phyloP scores from a whole-genome alignment of 2,113 vertebrate genomes.

The Daphoenositta chrysoptera region DNA sequence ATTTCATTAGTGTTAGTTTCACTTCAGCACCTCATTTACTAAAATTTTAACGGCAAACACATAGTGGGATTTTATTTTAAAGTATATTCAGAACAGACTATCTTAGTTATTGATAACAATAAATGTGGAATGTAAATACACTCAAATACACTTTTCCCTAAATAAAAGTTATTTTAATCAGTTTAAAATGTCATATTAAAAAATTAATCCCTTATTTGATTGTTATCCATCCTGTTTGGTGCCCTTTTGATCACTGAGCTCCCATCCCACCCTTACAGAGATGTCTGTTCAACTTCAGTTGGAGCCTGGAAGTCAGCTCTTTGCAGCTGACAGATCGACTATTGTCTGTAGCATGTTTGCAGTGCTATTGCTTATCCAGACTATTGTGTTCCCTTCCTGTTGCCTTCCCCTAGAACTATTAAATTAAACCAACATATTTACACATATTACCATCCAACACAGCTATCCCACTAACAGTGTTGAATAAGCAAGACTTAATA shows the following conservation, averaged over 20 bases:
- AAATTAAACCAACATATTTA: not conserved
- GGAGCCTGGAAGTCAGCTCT: not conserved
- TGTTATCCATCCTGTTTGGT: not conserved
- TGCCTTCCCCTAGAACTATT: not conserved
- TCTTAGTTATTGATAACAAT: not conserved
- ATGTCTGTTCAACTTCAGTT: rapidly evolving
- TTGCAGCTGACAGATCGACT: not conserved
- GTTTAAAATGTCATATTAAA: not conserved
- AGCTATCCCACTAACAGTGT: not conserved
- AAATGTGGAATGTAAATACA: not conserved
- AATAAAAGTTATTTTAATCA: not conserved
- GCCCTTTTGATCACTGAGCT: not conserved
- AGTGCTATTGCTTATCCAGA: not conserved
- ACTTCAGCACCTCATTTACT: not conserved
- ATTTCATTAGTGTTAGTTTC: not conserved
- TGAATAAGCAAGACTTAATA: not conserved
- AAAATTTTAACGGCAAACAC: not conserved
- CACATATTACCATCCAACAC: not conserved
- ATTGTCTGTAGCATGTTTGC: not conserved
- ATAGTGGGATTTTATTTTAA: not conserved
- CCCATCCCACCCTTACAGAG: not conserved
- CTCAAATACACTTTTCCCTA: not conserved
- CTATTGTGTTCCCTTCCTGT: not conserved
- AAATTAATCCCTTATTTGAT: not conserved
- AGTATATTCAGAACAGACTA: not conserved